phyloP scores from a whole-genome alignment of 2,888 invertebrate genomes.

The Scaptomyza caliginosa region DNA sequence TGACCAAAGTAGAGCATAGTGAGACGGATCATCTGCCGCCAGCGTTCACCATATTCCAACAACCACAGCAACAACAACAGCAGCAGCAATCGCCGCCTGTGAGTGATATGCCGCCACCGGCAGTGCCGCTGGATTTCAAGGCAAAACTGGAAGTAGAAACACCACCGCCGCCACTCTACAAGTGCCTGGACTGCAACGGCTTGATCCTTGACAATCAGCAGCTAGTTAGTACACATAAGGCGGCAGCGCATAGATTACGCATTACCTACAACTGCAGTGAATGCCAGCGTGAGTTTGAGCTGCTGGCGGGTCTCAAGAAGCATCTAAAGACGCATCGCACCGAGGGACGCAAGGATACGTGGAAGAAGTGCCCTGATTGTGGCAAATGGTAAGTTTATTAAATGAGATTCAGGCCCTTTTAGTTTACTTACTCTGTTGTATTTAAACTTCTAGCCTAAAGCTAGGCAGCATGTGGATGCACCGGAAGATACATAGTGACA shows the following conservation, averaged over 20 bases:
- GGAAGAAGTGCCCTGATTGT: conserved; percentile 83
- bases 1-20: conserved; percentile 60
- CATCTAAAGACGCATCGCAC: conserved; percentile 82
- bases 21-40: conserved; percentile 66
- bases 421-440: neutral
- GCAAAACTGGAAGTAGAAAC: conserved; percentile 48
- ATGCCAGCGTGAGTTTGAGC: conserved; percentile 81
- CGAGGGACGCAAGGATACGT: conserved; percentile 81
- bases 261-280: conserved; percentile 79
- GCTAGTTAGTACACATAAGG: conserved; percentile 74
- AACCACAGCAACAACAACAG: conserved; percentile 19
- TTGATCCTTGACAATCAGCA: conserved; percentile 69
- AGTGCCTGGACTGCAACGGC: conserved; percentile 81
- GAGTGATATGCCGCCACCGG: conserved; percentile 64
- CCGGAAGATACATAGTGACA: conserved; percentile 84
- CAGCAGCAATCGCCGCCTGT: conserved; percentile 9
- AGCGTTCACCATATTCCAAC: conserved; percentile 69
- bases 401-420: neutral
- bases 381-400: conserved; percentile 81
- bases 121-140: conserved; percentile 22
- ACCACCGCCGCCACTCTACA: conserved; percentile 70
- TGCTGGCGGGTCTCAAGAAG: conserved; percentile 80
- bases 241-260: conserved; percentile 77
- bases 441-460: conserved; percentile 74
- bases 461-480: conserved; percentile 84